Percentiles rank a stretch among this genome's conserved stretches.
Evolutionary conservation across 2,797 vertebrate species (phyloP).

Genomic region (Bryconaethiops microstoma): DNA sequence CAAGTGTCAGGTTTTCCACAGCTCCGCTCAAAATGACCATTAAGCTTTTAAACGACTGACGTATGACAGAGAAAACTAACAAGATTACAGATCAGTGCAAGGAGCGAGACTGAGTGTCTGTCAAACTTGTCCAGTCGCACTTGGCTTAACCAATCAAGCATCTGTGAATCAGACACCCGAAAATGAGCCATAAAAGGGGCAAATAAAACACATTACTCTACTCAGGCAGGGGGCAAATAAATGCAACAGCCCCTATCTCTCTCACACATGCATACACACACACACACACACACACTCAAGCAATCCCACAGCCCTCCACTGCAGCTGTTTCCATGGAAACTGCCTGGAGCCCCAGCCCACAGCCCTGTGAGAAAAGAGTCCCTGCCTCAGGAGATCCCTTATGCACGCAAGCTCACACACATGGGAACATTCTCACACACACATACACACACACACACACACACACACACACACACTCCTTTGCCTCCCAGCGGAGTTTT

Average conservation of each 20-base stretch:
- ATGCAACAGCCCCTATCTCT: slow-evolving; percentile 41
- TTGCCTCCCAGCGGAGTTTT: slow-evolving; percentile 42
- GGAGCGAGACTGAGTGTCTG: not conserved
- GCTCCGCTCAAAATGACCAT: slow-evolving; percentile 1
- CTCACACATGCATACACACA: no score
- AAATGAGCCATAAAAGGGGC: slow-evolving; percentile 30
- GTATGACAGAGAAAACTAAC: not conserved
- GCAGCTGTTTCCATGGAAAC: slow-evolving; percentile 88
- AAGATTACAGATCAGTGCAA: slow-evolving; percentile 8
- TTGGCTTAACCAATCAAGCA: slow-evolving; percentile 25
- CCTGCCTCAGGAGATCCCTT: slow-evolving; percentile 61
- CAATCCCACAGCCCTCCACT: slow-evolving; percentile 75
- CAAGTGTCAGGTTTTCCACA: slow-evolving; percentile 1
- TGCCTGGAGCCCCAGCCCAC: slow-evolving; percentile 77
- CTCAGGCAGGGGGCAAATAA: slow-evolving; percentile 59
- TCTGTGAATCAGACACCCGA: slow-evolving; percentile 13
- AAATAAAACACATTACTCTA: slow-evolving; percentile 41
- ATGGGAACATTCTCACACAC: slow-evolving; percentile 31
- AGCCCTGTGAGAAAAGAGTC: slow-evolving; percentile 71
- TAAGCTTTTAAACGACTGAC: slow-evolving; percentile 22
- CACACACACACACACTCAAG: slow-evolving; percentile 52
- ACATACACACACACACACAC: slow-evolving; percentile 10
- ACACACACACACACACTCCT: slow-evolving; percentile 25
- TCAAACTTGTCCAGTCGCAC: slow-evolving; percentile 3
- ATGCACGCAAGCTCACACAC: slow-evolving; percentile 45